Conservation (phyloP, 2,888 invertebrate genomes). For the Elegia similella region DNA sequence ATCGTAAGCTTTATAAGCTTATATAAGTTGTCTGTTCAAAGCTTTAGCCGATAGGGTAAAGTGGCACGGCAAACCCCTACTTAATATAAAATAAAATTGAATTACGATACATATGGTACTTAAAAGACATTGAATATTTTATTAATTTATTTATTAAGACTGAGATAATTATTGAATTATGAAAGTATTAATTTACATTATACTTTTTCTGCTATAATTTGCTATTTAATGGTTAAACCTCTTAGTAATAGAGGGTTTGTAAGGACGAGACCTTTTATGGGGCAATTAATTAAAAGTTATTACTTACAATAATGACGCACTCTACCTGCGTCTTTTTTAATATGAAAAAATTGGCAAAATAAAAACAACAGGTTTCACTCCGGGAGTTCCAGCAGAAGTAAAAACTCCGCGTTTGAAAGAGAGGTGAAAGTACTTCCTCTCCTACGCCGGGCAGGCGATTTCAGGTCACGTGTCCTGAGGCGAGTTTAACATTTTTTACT, state of each 20-base stretch:
- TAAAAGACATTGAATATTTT: constrained; percentile 35
- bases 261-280: neutral
- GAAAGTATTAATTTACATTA: constrained; percentile 33
- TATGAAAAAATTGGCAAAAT: no score
- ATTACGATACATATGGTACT: constrained; percentile 14
- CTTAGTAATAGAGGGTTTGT: neutral
- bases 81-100: neutral
- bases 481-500: no score
- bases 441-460: no score
- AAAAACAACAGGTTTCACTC: no score
- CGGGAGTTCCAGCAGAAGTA: no score
- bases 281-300: no score
- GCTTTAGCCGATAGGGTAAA: neutral
- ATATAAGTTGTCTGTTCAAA: neutral
- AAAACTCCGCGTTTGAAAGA: no score
- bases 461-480: no score
- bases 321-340: no score
- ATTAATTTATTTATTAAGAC: constrained; percentile 66
- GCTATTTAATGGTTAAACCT: neutral
- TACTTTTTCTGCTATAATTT: constrained; percentile 15
- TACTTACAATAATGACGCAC: no score
- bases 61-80: constrained; percentile 9
- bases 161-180: constrained; percentile 54
- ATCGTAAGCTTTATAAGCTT: neutral
- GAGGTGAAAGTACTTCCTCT: no score